These are phyloP conservation scores for Hoplostethus mediterraneus DNA, from an alignment of 2,797 vertebrate species.

Conservation along the genomic window DNA sequence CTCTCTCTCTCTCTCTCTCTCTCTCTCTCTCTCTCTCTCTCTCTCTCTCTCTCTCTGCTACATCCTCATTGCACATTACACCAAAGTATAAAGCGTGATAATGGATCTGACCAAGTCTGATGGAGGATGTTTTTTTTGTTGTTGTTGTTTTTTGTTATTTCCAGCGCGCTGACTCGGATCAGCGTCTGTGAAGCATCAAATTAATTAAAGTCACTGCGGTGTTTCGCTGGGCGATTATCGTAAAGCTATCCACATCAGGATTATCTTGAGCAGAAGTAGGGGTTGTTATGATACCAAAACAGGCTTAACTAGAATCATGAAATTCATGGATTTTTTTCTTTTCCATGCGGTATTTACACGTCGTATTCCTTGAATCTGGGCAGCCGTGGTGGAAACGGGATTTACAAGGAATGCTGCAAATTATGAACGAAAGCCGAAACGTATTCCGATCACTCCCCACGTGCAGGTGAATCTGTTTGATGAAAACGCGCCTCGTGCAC, in stretches of 20 bases:
- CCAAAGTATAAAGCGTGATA: slow-evolving; percentile 1
- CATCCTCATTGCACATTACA: slow-evolving; percentile 23
- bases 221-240: slow-evolving; percentile 68
- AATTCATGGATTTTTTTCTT: slow-evolving; percentile 50
- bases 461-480: slow-evolving; percentile 60
- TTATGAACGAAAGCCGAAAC: slow-evolving; percentile 71
- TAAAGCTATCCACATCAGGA: slow-evolving; percentile 70
- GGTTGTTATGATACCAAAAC: slow-evolving; percentile 66
- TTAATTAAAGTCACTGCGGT: slow-evolving; percentile 65
- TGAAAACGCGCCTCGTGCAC: slow-evolving; percentile 25
- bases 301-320: slow-evolving; percentile 62
- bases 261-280: slow-evolving; percentile 63
- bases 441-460: slow-evolving; percentile 52
- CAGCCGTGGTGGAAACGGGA: slow-evolving; percentile 29
- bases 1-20: slow-evolving; percentile 18
- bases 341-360: slow-evolving; percentile 1
- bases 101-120: background rate
- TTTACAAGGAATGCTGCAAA: slow-evolving; percentile 56
- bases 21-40: too few species aligned
- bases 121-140: slow-evolving; percentile 17
- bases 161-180: slow-evolving; percentile 64
- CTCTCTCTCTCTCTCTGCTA: too few species aligned
- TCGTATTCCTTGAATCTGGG: slow-evolving; percentile 34
- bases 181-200: slow-evolving; percentile 53
- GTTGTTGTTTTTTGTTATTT: slow-evolving; percentile 26